Evolutionary conservation across 2,113 vertebrate species (phyloP), one percentile per base, ranked within the genome.

Genomic region (Mirza zaza): DNA sequence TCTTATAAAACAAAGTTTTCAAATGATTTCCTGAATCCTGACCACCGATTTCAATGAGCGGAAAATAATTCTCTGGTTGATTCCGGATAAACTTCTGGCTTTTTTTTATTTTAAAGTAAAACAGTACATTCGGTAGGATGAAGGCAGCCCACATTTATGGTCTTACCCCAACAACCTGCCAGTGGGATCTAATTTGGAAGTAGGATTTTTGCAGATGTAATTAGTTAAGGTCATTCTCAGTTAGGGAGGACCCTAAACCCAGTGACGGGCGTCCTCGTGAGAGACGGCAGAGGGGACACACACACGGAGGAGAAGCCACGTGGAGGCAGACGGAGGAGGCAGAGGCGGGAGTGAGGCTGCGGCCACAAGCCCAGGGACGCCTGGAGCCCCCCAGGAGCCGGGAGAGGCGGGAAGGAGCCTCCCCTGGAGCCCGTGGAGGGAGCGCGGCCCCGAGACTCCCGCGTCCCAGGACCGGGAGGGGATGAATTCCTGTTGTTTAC

Each of bases 271-370:
- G 59, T 52, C 23, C 73, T 9, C 2, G 2, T 9, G 29, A 65
- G 87, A 36, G 13, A 76, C 71, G 18, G 14, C 61, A 63, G 71
- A 77, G 42, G 42, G 14, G 57, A 63, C 21, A 5, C 21, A n/a
- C 1, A 55, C 27, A 6, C 34, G 39, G 23, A 65, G 32, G 50
- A 18, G 42, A 15, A 39, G 42, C 4, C 73, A 6, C 0, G 0
- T 20, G 73, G 11, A 5, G 45, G 45, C 45, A 45, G 15, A 32
- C 0, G 0, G 10, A 77, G 0, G 10, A 77, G 59, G 73, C 59
- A 29, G 87, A 32, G 45, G 29, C 0, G 1, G 32, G 42, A 77
- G 87, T 45, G 15, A 52, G 0, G 0, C 48, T 48, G 48, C 0
- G 10, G 42, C 15, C 59, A 36, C 14, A 0, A 63, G 42, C 34